Evolutionary conservation across 2,888 invertebrate genomes (phyloP), one percentile per base, ranked within the genome.

Genomic region (Saturnia pavonia): DNA sequence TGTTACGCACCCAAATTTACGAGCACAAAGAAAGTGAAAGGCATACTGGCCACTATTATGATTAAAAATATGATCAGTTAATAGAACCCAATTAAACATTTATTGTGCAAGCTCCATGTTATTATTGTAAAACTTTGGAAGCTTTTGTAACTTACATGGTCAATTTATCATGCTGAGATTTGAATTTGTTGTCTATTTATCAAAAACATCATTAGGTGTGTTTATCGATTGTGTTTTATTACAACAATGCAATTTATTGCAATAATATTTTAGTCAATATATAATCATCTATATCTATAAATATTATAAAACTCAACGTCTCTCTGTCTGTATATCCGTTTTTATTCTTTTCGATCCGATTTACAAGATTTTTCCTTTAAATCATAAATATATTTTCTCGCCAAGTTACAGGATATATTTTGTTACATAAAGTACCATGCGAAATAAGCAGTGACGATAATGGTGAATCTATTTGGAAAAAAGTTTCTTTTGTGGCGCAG

Each of bases 11-110:
- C 76, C 80, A 80, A 83, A 82, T 80, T 80, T 78, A 80, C 77
- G 79, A 82, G 84, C 76, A 85, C 85, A 88, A 91, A 85, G 82
- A 83, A 88, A 91, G 91, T 89, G 91, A 92, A 91, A 91, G 92
- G 90, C 80, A 76, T 76, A 82, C 77, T 77, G 77, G 69, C 74
- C 82, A 84, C 77, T 80, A 80, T 84, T 85, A 86, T 88, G 85
- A 91, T 89, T 88, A 88, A 89, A 84, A 89, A 83, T 87, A 81
- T 88, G 86, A 90, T 88, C 88, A 88, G 83, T 86, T 89, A 87
- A 88, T 87, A 88, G 78, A 88, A 88, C 84, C 86, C 88, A 89
- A 92, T 91, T 88, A 91, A 89, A 89, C 85, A 79, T 85, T 82
- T 85, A 88, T 91, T 92, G 90, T 87, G 92, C 80, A 92, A 92